Conservation (phyloP, 2,888 invertebrate species). For the Heteropelma amictum region DNA sequence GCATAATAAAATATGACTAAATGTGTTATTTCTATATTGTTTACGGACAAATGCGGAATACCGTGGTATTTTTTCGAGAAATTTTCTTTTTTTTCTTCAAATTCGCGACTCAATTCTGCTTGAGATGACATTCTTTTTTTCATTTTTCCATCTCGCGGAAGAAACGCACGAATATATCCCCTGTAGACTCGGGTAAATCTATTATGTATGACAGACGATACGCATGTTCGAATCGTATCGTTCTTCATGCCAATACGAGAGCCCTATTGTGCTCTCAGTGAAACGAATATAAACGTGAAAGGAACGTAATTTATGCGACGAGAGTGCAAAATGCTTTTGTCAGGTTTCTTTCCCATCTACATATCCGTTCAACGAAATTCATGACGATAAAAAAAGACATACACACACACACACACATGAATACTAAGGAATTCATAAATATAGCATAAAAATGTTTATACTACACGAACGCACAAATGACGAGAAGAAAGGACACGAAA, state of each 20-base stretch:
- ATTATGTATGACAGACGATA: constrained; percentile 52
- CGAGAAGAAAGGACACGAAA: no score
- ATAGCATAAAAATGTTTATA: no score
- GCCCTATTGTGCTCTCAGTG: constrained; percentile 31
- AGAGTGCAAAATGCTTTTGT: constrained; percentile 56
- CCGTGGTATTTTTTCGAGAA: not conserved
- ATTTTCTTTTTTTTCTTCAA: not conserved
- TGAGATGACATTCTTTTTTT: not conserved
- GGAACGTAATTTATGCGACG: constrained; percentile 60
- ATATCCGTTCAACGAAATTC: constrained; percentile 32
- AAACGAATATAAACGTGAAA: constrained; percentile 55
- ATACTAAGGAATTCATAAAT: not conserved
- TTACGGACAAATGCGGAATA: no score
- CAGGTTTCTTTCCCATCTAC: constrained; percentile 27
- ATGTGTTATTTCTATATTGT: no score
- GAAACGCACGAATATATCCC: constrained; percentile 8
- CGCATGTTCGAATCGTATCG: constrained; percentile 51
- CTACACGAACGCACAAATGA: no score
- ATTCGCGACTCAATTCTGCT: not conserved
- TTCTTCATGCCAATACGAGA: constrained; percentile 3
- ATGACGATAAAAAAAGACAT: constrained; percentile 37
- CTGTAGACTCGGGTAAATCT: constrained; percentile 32
- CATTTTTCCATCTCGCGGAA: not conserved
- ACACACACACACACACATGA: constrained; percentile 20
- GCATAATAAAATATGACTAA: no score